These are phyloP conservation scores for Schizopygopsis pylzovi DNA, from an alignment of 2,797 vertebrate genomes.

Conservation along the genomic window DNA sequence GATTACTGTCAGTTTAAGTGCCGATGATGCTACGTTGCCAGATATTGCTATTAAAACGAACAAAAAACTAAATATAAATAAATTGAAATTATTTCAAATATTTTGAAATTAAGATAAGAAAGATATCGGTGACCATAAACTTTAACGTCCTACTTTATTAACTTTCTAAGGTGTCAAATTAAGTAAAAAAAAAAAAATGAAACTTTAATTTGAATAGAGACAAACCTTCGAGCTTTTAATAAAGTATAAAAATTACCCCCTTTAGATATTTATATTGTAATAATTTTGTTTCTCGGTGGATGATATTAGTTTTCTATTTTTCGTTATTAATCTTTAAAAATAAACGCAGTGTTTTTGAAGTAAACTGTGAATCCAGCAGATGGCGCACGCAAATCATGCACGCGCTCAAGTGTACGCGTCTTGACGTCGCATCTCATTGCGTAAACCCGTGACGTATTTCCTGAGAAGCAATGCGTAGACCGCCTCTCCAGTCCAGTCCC, in stretches of 20 bases:
- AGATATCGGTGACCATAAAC: too few relatives aligned
- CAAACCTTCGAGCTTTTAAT: background rate
- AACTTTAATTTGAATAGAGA: background rate
- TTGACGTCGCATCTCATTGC: slow-evolving; percentile 61
- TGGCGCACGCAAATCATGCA: slow-evolving; percentile 64
- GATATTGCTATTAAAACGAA: too few relatives aligned
- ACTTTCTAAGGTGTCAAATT: too few relatives aligned
- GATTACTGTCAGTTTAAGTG: too few relatives aligned
- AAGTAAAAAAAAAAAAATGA: background rate
- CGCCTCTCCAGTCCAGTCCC: slow-evolving; percentile 69
- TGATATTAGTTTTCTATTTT: too few relatives aligned
- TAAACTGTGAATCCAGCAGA: slow-evolving; percentile 62
- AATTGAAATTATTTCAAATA: too few relatives aligned
- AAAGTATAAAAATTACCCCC: background rate
- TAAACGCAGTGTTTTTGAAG: background rate
- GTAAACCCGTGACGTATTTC: slow-evolving; percentile 81
- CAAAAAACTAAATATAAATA: too few relatives aligned
- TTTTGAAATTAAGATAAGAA: too few relatives aligned
- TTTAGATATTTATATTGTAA: background rate
- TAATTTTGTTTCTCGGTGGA: background rate
- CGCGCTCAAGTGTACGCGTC: slow-evolving; percentile 63
- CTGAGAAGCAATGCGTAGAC: slow-evolving; percentile 76
- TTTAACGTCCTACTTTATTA: too few relatives aligned
- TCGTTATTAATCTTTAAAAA: background rate
- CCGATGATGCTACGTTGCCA: too few relatives aligned